These are phyloP conservation scores for Andrena chrysosceles DNA, from an alignment of 2,888 invertebrate genomes.

Conservation along the genomic window DNA sequence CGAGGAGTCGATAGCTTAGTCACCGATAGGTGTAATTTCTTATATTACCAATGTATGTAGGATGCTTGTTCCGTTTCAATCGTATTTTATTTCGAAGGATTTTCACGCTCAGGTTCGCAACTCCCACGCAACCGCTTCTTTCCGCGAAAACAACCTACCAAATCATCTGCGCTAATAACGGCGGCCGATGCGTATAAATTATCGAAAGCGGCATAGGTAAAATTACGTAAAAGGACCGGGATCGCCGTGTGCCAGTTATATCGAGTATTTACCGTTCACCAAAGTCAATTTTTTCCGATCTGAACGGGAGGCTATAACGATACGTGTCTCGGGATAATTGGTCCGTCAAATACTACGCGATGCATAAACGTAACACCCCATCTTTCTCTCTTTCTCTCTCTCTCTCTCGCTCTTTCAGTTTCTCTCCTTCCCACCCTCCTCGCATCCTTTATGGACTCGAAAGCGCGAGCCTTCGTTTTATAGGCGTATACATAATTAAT, in stretches of 20 bases:
- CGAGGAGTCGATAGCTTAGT: conserved; percentile 11
- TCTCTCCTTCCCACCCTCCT: conserved; percentile 52
- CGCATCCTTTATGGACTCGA: conserved; percentile 70
- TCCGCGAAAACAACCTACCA: neutral
- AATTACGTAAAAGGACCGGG: conserved; percentile 31
- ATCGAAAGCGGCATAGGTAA: neutral
- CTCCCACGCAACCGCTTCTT: conserved; percentile 22
- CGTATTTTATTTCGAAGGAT: conserved; percentile 23
- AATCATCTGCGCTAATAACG: conserved; percentile 23
- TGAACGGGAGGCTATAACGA: conserved; percentile 53
- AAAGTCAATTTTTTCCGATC: conserved; percentile 14
- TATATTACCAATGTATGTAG: neutral
- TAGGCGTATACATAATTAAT: conserved; percentile 79
- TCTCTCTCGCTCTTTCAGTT: conserved; percentile 26
- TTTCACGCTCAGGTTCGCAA: conserved; percentile 17
- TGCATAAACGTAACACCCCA: conserved; percentile 66
- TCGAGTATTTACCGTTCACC: conserved; percentile 12
- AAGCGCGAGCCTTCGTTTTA: conserved; percentile 74
- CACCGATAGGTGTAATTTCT: neutral
- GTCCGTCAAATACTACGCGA: conserved; percentile 65
- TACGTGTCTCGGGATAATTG: conserved; percentile 65
- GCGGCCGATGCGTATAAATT: neutral
- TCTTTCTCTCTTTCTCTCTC: conserved; percentile 18
- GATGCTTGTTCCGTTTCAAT: neutral
- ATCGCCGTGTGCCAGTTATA: neutral